Percentiles rank a stretch among this genome's conserved stretches.
Conservation (phyloP, 2,888 invertebrate species). For the Cheilosia pagana region DNA sequence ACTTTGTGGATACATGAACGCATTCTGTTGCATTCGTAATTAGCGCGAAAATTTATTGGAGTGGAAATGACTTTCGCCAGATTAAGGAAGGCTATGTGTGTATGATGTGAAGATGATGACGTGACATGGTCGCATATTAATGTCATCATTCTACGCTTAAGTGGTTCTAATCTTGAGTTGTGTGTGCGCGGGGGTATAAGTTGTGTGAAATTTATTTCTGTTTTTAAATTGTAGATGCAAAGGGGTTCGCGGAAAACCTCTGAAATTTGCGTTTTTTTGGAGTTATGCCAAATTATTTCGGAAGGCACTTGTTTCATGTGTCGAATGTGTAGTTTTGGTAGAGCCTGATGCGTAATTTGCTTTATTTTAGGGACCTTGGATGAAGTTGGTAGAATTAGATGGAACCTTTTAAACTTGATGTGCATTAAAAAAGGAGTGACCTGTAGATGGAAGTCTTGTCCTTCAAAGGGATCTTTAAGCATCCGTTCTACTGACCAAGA, state of each 20-base stretch:
- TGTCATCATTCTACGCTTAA: conserved; percentile 45
- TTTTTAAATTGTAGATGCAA: not conserved
- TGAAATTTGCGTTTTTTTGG: not conserved
- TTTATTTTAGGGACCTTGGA: not conserved
- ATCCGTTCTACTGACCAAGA: no score
- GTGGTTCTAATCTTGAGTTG: conserved; percentile 7
- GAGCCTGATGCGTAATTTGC: not conserved
- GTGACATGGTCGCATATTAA: conserved; percentile 25
- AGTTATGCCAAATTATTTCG: conserved; percentile 7
- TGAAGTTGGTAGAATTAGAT: not conserved
- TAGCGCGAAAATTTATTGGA: conserved; percentile 64
- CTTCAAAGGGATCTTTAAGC: no score
- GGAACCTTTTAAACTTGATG: no score
- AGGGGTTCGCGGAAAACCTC: no score
- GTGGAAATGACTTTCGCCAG: conserved; percentile 59
- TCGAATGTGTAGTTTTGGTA: not conserved
- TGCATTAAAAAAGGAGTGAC: no score
- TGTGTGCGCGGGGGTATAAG: not conserved
- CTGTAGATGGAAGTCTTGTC: no score
- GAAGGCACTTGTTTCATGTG: not conserved
- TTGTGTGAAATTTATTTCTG: not conserved
- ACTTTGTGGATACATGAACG: not conserved
- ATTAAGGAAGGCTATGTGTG: conserved; percentile 31
- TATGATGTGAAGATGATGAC: conserved; percentile 31
- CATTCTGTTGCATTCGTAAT: conserved; percentile 39